Base-by-base conservation (phyloP, 2,797 vertebrate genomes). In the Scarus forsteni region DNA sequence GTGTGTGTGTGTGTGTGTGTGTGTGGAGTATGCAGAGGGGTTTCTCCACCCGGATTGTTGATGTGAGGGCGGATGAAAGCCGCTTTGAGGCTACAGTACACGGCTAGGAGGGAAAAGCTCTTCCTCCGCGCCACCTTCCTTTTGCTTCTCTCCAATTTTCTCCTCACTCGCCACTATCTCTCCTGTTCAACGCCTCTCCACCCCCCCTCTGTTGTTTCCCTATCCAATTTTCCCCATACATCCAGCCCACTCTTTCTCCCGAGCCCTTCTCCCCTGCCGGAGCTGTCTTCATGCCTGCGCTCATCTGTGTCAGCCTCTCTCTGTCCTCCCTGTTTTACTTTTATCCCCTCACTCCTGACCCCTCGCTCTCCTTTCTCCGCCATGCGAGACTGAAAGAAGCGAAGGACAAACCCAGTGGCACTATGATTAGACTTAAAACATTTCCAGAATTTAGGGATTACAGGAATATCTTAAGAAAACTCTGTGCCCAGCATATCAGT, bases 51-150 rank as follows among this genome's bases (percentile, higher is more conserved):
- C 36, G 49, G 71, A 66, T 71, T 62, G 69, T 52, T 72, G 80
- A 82, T 86, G 65, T 78, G 71, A 87, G 73, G 76, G 79, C 9
- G 81, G 87, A 89, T 89, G 81, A 88, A 93, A 90, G 86, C 68
- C 1, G 60, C 87, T 90, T 89, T 92, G 86, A 90, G 89, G 89
- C 80, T 79, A 75, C 73, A 75, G 57, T 66, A 77, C 51, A 65
- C 34, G 6, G 56, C 69, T 65, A 76, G 46, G 70, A 80, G 80
- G 74, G 70, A 80, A 51, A 80, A 81, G 77, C 77, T 78, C 80
- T 80, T 80, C 64, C 50, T 44, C 48, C 10, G 6, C 49, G 10
- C 67, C 75, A 77, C 77, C 70, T 77, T 83, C 68, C 61, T 70
- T 70, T 73, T 60, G 44, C 67, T 85, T 63, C 66, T 73, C 67